A percentile compares a stretch with the other conserved stretches of the same genome.
Conservation (phyloP, 2,113 vertebrate species). For the Takifugu bimaculatus region DNA sequence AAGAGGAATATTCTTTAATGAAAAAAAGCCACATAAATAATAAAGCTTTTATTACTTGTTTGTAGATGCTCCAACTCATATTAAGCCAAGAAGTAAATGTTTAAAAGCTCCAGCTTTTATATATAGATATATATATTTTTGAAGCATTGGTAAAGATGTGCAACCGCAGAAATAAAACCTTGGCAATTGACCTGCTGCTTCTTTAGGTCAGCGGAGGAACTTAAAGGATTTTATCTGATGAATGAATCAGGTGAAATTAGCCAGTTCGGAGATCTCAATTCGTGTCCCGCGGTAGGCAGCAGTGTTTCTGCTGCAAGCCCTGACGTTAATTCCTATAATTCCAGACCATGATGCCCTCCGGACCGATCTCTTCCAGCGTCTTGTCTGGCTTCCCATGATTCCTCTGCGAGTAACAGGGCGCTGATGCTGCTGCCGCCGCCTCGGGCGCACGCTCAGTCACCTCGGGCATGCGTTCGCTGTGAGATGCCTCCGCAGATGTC, state of each 20-base stretch:
- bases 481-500: slow-evolving; percentile 68
- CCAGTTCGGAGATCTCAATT: slow-evolving; percentile 39
- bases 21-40: not conserved
- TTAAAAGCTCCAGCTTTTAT: no score
- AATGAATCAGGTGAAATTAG: not conserved
- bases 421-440: not conserved
- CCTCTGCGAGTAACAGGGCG: slow-evolving; percentile 10
- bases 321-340: slow-evolving; percentile 54
- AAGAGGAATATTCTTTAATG: not conserved
- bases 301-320: slow-evolving; percentile 30
- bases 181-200: no score
- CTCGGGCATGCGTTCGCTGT: slow-evolving; percentile 14
- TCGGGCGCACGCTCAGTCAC: slow-evolving; percentile 7
- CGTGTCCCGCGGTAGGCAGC: slow-evolving; percentile 13
- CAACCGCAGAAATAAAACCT: no score
- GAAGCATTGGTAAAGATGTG: no score
- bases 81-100: no score
- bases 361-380: not conserved
- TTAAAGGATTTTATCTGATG: no score
- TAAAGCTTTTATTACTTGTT: not conserved
- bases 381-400: not conserved
- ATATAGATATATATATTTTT: no score
- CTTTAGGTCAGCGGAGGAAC: no score
- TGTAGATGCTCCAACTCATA: not conserved
- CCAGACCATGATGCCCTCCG: slow-evolving; percentile 2